Evolutionary conservation across 2,113 vertebrate species (phyloP).

Genomic region (Cyprinodon tularosa): DNA sequence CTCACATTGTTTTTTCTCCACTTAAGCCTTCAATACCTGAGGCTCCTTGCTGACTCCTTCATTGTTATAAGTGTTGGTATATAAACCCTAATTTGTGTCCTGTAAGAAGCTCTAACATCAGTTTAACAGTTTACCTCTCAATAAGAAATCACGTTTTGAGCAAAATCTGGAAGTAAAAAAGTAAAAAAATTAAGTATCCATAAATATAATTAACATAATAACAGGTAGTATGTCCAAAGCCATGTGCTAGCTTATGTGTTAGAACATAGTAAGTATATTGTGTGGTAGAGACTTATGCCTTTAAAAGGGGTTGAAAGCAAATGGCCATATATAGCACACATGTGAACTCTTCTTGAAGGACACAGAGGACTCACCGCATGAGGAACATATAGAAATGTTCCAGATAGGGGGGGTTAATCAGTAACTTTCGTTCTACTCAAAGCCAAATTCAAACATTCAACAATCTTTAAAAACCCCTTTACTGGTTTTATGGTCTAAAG

Average conservation of each 20-base stretch:
- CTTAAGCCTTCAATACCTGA: not conserved
- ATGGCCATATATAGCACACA: not conserved
- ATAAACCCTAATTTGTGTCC: slow-evolving; percentile 8
- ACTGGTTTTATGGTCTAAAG: not conserved
- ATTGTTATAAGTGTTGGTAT: not conserved
- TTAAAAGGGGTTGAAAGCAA: not conserved
- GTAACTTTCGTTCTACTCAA: not conserved
- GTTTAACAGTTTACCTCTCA: slow-evolving; percentile 19
- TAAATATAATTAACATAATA: too few relatives aligned
- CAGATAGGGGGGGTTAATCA: not conserved
- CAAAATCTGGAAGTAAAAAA: not conserved
- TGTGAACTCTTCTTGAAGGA: not conserved
- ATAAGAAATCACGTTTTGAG: not conserved
- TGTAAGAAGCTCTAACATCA: slow-evolving; percentile 6
- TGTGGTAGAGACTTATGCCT: not conserved
- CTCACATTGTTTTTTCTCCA: not conserved
- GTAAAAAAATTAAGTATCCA: too few relatives aligned
- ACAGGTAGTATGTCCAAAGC: too few relatives aligned
- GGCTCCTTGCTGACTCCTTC: not conserved
- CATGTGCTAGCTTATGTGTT: not conserved
- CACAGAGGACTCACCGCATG: not conserved
- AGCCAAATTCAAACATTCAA: not conserved
- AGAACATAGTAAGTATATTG: not conserved
- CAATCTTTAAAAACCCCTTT: not conserved
- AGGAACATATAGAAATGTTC: not conserved